phyloP scores from a whole-genome alignment of 2,797 vertebrate species.

The Apodemus agrarius region DNA sequence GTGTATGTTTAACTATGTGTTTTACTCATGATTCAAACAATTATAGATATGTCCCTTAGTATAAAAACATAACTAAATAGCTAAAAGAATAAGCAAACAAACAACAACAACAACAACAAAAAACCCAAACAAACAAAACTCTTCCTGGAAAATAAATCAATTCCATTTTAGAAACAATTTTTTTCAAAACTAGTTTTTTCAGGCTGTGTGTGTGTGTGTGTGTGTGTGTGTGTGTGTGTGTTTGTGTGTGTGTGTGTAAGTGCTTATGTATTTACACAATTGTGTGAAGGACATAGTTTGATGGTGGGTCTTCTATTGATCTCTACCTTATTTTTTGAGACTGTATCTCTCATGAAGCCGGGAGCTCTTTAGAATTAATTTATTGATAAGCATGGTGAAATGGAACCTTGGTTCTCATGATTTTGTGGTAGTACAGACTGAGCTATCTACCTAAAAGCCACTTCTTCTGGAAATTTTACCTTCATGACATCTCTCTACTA shows the following conservation, averaged over 20 bases:
- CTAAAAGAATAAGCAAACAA: not conserved
- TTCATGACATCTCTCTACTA: not conserved
- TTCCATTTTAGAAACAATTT: not conserved
- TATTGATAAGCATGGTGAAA: not conserved
- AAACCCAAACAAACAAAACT: not conserved
- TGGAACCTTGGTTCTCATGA: not conserved
- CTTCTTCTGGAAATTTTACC: not conserved
- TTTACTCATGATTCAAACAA: not conserved
- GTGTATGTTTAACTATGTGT: not conserved
- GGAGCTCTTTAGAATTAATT: not conserved
- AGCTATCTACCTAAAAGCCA: not conserved
- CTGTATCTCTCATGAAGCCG: not conserved
- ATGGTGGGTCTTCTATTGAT: not conserved
- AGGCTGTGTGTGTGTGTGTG: not conserved
- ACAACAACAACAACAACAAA: not conserved
- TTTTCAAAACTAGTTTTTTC: not conserved
- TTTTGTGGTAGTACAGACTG: not conserved
- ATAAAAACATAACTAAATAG: not conserved
- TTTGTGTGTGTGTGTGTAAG: not conserved
- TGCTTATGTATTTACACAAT: not conserved
- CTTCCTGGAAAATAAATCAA: not conserved
- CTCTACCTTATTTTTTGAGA: too few species aligned
- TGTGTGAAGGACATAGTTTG: not conserved
- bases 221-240: not conserved
- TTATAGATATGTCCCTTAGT: not conserved